Conservation (phyloP, 1,140 invertebrate species). For the Lineus longissimus region DNA sequence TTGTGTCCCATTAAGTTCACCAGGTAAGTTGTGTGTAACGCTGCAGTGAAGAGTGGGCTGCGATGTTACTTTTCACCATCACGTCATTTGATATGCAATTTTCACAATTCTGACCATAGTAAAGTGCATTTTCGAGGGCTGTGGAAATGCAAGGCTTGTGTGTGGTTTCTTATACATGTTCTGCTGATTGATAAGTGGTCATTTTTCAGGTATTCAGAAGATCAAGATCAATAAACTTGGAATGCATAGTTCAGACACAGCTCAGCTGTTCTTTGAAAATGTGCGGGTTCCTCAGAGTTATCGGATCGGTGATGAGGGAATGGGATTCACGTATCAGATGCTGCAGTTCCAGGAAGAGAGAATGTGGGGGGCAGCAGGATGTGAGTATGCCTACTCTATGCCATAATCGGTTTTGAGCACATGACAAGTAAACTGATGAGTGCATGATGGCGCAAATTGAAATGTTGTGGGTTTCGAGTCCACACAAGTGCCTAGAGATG, state of each 20-base stretch:
- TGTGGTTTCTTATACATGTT: too few relatives aligned
- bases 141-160: too few relatives aligned
- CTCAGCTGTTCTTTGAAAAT: conserved; percentile 63
- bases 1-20: conserved; percentile 59
- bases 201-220: background rate
- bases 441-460: too few relatives aligned
- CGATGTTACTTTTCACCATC: background rate
- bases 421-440: too few relatives aligned
- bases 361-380: conserved; percentile 53
- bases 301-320: conserved; percentile 62
- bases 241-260: conserved; percentile 60
- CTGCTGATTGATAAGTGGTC: too few relatives aligned
- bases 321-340: conserved; percentile 64
- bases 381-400: conserved; percentile 9
- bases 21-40: conserved; percentile 44
- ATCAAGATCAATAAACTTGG: conserved; percentile 60
- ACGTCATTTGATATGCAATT: background rate
- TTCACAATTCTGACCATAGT: too few relatives aligned
- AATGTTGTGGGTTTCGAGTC: too few relatives aligned
- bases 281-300: conserved; percentile 57
- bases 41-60: background rate
- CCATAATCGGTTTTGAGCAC: too few relatives aligned
- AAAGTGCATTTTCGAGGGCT: too few relatives aligned
- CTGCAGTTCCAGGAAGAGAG: conserved; percentile 63
- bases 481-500: too few relatives aligned